phyloP scores from a whole-genome alignment of 2,888 invertebrate genomes.

The Keiferia lycopersicella region DNA sequence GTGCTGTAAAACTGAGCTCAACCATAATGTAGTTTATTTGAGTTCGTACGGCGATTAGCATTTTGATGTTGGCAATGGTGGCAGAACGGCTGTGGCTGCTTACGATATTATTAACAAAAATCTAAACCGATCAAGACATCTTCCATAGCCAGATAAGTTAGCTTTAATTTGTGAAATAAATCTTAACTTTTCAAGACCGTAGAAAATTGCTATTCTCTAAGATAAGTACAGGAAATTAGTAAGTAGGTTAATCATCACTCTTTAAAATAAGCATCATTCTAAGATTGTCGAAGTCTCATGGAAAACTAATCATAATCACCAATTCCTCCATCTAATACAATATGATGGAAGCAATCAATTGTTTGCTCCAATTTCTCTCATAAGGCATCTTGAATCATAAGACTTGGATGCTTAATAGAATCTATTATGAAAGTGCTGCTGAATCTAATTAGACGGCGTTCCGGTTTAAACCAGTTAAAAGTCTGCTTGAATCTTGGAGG shows the following conservation, averaged over 20 bases:
- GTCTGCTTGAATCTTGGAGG: slow-evolving; percentile 35
- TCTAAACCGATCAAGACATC: too few relatives aligned
- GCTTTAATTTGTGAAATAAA: too few relatives aligned
- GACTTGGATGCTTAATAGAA: slow-evolving; percentile 20
- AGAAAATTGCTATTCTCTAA: too few relatives aligned
- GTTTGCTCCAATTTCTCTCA: neutral
- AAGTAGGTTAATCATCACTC: too few relatives aligned
- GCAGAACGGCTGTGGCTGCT: neutral
- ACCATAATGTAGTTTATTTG: slow-evolving; percentile 71
- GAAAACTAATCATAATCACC: neutral
- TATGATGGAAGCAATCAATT: neutral
- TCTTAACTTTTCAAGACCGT: too few relatives aligned
- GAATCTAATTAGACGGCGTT: slow-evolving; percentile 40
- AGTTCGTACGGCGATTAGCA: slow-evolving; percentile 63
- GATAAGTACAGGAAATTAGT: too few relatives aligned
- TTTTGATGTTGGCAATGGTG: slow-evolving; percentile 60
- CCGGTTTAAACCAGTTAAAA: slow-evolving; percentile 25
- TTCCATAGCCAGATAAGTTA: too few relatives aligned
- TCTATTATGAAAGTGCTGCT: slow-evolving; percentile 32
- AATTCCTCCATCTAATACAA: neutral
- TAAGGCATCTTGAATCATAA: neutral
- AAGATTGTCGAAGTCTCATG: too few relatives aligned
- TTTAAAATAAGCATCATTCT: too few relatives aligned
- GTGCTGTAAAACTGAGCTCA: slow-evolving; percentile 76
- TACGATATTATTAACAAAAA: neutral